A percentile compares a stretch with the other conserved stretches of the same genome.
Conservation (phyloP, 2,113 vertebrate genomes). For the Bos javanicus region DNA sequence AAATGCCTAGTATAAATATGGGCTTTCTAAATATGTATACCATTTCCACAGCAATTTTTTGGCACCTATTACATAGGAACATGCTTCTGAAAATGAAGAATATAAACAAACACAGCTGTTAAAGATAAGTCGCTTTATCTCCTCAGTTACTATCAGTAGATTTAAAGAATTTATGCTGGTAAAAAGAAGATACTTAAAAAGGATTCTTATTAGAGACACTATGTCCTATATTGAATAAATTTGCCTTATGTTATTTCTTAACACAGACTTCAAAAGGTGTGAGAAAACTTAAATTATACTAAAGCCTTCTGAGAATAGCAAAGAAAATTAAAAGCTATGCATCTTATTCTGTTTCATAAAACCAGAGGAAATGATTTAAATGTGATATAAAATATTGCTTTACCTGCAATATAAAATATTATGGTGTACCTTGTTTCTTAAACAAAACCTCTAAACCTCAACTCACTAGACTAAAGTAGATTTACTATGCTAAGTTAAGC, state of each 20-base stretch:
- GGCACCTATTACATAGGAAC: not conserved
- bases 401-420: slow-evolving; percentile 42
- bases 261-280: not conserved
- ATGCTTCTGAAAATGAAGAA: not conserved
- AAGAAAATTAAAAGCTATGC: slow-evolving; percentile 13
- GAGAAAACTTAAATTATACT: not conserved
- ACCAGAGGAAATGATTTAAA: slow-evolving; percentile 29
- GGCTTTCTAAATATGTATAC: not conserved
- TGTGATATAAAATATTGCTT: slow-evolving; percentile 33
- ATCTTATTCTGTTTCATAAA: not conserved
- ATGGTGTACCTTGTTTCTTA: not conserved
- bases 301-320: slow-evolving; percentile 44
- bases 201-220: not conserved
- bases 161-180: not conserved
- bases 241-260: slow-evolving; percentile 24
- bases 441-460: not conserved
- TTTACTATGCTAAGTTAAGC: slow-evolving; percentile 19
- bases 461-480: not conserved
- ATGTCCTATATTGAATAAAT: not conserved
- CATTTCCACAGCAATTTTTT: not conserved
- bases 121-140: not conserved
- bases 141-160: not conserved
- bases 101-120: slow-evolving; percentile 51
- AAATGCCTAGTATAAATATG: not conserved
- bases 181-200: not conserved